Percentiles rank a stretch among this genome's conserved stretches.
phyloP scores from a whole-genome alignment of 2,888 invertebrate genomes.

The Dicyrtoma fusca region DNA sequence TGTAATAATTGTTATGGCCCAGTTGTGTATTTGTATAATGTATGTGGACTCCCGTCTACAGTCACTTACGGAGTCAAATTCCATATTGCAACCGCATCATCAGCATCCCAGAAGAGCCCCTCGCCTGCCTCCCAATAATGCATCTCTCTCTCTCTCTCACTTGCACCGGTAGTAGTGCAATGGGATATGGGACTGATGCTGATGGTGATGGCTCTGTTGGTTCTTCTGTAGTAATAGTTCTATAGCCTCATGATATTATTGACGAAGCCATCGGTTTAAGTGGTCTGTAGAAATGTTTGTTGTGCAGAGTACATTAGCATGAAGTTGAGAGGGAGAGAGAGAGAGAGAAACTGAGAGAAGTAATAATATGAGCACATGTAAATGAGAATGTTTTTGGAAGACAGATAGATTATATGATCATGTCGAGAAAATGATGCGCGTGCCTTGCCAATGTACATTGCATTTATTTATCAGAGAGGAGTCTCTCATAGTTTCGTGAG shows the following conservation, averaged over 20 bases:
- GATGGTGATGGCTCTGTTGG: neutral
- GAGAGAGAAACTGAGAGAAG: neutral
- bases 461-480: slow-evolving; percentile 8
- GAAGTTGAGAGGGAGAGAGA: slow-evolving; percentile 4
- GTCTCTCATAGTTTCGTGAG: slow-evolving; percentile 7
- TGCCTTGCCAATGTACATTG: slow-evolving; percentile 25
- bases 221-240: too few relatives aligned
- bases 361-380: slow-evolving; percentile 22
- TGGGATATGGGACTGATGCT: slow-evolving; percentile 1
- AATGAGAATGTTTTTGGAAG: slow-evolving; percentile 25
- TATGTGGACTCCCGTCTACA: too few relatives aligned
- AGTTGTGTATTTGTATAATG: too few relatives aligned
- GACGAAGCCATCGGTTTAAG: neutral
- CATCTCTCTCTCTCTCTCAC: too few relatives aligned
- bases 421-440: slow-evolving; percentile 21
- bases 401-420: slow-evolving; percentile 19
- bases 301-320: too few relatives aligned
- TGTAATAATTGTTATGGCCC: too few relatives aligned
- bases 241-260: too few relatives aligned
- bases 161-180: too few relatives aligned
- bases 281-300: neutral
- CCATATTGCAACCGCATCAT: too few relatives aligned
- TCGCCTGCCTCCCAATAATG: too few relatives aligned
- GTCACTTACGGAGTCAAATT: too few relatives aligned
- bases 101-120: too few relatives aligned